Percentiles rank a stretch among this genome's conserved stretches.
phyloP scores from a whole-genome alignment of 2,113 vertebrate species.

The Thunnus maccoyii region DNA sequence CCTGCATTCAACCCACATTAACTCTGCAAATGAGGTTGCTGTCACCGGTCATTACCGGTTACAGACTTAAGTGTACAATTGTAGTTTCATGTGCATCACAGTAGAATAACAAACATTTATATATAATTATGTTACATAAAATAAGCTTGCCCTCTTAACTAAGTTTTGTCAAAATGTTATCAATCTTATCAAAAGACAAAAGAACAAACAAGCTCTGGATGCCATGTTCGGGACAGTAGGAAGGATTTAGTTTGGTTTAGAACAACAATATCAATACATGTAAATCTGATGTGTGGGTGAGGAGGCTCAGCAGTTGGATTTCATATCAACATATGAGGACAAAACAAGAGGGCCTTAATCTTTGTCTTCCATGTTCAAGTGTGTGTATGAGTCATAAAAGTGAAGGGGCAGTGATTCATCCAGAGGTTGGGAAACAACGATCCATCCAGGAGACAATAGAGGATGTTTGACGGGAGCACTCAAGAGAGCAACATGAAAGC shows the following conservation, averaged over 20 bases:
- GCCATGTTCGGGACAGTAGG: not conserved
- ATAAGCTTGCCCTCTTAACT: too few species aligned
- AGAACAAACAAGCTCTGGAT: not conserved
- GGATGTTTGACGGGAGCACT: slow-evolving; percentile 36
- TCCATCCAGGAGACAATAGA: slow-evolving; percentile 31
- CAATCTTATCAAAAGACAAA: not conserved
- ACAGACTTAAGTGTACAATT: too few species aligned
- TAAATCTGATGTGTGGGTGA: not conserved
- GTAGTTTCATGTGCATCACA: too few species aligned
- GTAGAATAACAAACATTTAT: too few species aligned
- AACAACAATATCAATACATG: not conserved
- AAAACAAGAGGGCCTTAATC: slow-evolving; percentile 40
- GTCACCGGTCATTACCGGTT: too few species aligned
- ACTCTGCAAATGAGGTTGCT: too few species aligned
- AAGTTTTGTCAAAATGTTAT: too few species aligned
- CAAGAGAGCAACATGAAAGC: slow-evolving; percentile 19
- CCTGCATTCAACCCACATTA: too few species aligned
- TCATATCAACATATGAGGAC: slow-evolving; percentile 1
- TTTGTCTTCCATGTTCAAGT: slow-evolving; percentile 33
- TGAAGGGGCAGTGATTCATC: slow-evolving; percentile 35
- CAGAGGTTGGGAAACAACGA: slow-evolving; percentile 30
- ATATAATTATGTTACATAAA: too few species aligned
- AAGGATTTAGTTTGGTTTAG: not conserved
- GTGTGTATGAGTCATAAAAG: slow-evolving; percentile 54
- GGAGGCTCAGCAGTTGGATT: not conserved